Evolutionary conservation across 2,888 invertebrate species (phyloP).

Genomic region (Carpatolechia fugitivella): DNA sequence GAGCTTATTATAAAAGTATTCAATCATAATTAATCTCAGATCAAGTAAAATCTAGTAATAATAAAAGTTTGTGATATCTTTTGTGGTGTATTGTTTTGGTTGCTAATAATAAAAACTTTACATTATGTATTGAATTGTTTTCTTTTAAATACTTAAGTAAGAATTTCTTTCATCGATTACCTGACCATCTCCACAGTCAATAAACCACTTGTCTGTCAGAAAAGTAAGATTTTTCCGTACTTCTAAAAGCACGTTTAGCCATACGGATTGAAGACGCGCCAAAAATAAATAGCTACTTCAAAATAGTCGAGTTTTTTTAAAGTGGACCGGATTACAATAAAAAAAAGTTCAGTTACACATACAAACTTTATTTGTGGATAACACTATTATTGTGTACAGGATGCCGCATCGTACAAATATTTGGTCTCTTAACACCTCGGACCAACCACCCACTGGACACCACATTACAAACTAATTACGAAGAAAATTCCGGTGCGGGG

Average conservation of each 20-base stretch:
- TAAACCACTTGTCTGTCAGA: no score
- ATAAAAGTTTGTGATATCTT: slow-evolving; percentile 34
- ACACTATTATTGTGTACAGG: slow-evolving; percentile 28
- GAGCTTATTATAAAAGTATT: neutral
- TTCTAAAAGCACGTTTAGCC: no score
- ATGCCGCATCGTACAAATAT: slow-evolving; percentile 6
- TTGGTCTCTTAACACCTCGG: no score
- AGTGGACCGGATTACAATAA: neutral
- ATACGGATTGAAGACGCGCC: no score
- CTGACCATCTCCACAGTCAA: no score
- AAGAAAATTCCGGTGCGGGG: no score
- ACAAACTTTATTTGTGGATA: slow-evolving; percentile 59
- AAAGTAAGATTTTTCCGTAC: no score
- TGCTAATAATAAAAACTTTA: slow-evolving; percentile 34
- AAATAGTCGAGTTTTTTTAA: no score
- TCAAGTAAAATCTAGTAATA: neutral
- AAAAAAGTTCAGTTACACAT: slow-evolving; percentile 33
- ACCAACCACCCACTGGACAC: no score
- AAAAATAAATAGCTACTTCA: no score
- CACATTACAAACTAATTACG: no score
- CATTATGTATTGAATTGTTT: neutral
- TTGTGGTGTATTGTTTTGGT: slow-evolving; percentile 30
- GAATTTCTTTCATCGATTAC: no score
- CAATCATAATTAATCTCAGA: neutral
- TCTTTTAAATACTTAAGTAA: neutral